Evolutionary conservation across 2,888 invertebrate species (phyloP), one percentile per base, ranked within the genome.

Genomic region (Phanerotoma sp.): DNA sequence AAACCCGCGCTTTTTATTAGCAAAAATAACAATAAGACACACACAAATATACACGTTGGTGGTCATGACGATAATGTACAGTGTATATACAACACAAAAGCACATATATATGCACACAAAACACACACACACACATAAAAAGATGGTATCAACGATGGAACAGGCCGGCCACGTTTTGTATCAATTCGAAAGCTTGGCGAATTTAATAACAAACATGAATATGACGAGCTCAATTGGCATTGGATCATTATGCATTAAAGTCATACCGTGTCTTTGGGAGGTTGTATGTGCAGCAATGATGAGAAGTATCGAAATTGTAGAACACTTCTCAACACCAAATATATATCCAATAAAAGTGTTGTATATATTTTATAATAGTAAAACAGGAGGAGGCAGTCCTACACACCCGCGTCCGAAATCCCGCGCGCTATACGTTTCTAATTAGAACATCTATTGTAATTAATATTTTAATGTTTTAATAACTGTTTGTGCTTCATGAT

Each of bases 221-320:
- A n/a, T n/a, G n/a, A n/a, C n/a, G n/a, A n/a, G n/a, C n/a, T n/a
- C n/a, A n/a, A n/a, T n/a, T n/a, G n/a, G n/a, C n/a, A n/a, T n/a
- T n/a, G n/a, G n/a, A n/a, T 25, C 25, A 45, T 52, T 45, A 48
- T 40, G 35, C 33, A 44, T 16, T 13, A 30, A 30, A 20, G 2
- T 22, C 33, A 21, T 38, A 46, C 41, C 40, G 51, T 22, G 20
- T 41, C 5, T 16, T 13, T 28, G 28, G 41, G 25, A 13, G 25
- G 44, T 20, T 42, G 56, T 44, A 41, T 53, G 55, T 28, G 37
- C 51, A 54, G 42, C 57, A 53, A 52, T 46, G 45, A 54, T 42
- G 49, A 51, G 38, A 18, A 51, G 57, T n/a, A n/a, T 57, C 60
- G 55, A 51, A 52, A 51, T 48, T 54, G 57, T 56, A 51, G 54